phyloP scores from a whole-genome alignment of 2,888 invertebrate genomes.

The Cistogaster globosa region DNA sequence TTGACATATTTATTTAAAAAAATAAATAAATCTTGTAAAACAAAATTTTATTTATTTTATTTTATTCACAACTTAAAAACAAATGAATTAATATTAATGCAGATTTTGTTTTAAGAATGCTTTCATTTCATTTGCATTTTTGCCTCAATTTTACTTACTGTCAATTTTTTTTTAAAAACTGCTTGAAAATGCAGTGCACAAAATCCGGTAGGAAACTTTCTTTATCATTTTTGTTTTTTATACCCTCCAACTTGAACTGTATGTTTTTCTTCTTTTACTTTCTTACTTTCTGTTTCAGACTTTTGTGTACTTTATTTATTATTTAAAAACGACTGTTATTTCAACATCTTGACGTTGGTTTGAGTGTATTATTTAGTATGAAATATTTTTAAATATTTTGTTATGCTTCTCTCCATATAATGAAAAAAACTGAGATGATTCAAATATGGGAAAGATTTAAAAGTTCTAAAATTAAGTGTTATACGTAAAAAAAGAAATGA shows the following conservation, averaged over 20 bases:
- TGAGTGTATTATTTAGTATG: conserved; percentile 25
- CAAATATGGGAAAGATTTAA: not conserved
- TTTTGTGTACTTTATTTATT: not conserved
- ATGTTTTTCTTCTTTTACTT: not conserved
- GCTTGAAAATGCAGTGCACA: conserved; percentile 37
- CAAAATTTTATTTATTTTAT: not conserved
- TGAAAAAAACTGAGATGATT: not conserved
- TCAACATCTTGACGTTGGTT: conserved; percentile 5
- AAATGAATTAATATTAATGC: conserved; percentile 34
- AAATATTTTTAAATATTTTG: not conserved
- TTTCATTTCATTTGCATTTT: conserved; percentile 48
- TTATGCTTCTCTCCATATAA: not conserved
- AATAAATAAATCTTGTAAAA: not conserved
- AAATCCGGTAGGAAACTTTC: conserved; percentile 26
- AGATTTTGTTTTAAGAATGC: conserved; percentile 34
- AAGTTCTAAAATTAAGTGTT: not conserved
- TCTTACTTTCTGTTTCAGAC: not conserved
- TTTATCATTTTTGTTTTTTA: not conserved
- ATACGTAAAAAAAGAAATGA: not conserved
- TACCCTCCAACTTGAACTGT: conserved; percentile 39
- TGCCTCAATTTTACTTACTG: conserved; percentile 7
- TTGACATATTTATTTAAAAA: too few relatives aligned
- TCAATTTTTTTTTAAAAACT: conserved; percentile 21
- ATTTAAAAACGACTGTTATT: not conserved
- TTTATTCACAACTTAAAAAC: not conserved